Evolutionary conservation across 2,888 invertebrate species (phyloP), one percentile per base, ranked within the genome.

Genomic region (Mesodorylaimus sp.): DNA sequence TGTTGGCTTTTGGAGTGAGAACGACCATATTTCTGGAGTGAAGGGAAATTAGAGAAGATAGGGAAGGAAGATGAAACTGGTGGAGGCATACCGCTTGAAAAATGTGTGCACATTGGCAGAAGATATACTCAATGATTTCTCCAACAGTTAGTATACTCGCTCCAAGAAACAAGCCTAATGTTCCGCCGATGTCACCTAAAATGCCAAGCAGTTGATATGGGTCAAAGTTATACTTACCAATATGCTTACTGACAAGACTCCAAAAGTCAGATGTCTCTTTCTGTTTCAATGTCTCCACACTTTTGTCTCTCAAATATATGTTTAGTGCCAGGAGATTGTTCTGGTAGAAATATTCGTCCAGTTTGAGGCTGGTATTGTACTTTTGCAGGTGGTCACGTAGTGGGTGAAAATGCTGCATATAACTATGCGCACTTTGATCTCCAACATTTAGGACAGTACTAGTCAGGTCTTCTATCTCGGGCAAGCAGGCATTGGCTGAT

Each of bases 101-200:
- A 19, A 19, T 10, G n/a, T n/a, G n/a, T 13, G 25, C 7, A 21
- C 10, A 24, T 45, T 19, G 25, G 27, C 7, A 45, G 21, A 45
- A 10, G 7, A 10, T 27, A 13, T 7, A 24, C 7, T 45, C 45
- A 5, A 45, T n/a, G 10, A 61, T 53, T 47, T 63, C 63, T n/a
- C 56, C 55, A 28, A 61, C 52, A 1, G 62, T 61, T 28, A 63
- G 53, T n/a, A 64, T 52, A 13, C 57, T 57, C 60, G 63, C 62
- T 19, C 63, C 63, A 50, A 63, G 50, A 49, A 61, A 64, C 53
- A 63, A 54, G 7, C 63, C 63, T 61, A 63, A 61, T 47, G 61
- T 64, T 3, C 63, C 63, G 24, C 63, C 63, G 50, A 63, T 61
- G 55, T 62, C 60, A 53, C 59, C 59, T 59, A 49, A 32, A 32